Conservation (phyloP, 1,140 invertebrate species). For the Drosophila micromelanica region DNA sequence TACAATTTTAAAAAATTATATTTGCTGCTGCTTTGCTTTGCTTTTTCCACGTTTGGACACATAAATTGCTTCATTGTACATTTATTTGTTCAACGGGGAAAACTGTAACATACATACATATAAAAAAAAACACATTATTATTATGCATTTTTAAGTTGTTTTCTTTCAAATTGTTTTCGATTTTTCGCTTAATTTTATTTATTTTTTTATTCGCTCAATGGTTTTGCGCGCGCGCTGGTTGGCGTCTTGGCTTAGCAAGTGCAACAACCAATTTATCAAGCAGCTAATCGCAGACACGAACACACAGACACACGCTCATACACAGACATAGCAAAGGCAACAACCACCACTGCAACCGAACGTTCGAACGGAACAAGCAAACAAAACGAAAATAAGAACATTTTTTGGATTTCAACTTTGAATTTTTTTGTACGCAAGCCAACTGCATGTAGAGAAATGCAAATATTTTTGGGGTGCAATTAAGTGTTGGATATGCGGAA, state of each 20-base stretch:
- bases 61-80: slow-evolving; percentile 37
- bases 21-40: slow-evolving; percentile 20
- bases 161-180: slow-evolving; percentile 25
- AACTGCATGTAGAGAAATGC: slow-evolving; percentile 1
- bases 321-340: slow-evolving; percentile 64
- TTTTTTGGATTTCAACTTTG: slow-evolving; percentile 7
- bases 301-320: slow-evolving; percentile 18
- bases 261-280: slow-evolving; percentile 25
- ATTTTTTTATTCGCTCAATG: slow-evolving; percentile 11
- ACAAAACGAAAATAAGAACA: slow-evolving; percentile 15
- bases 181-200: neutral
- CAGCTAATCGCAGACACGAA: slow-evolving; percentile 20
- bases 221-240: slow-evolving; percentile 30
- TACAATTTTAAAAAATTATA: slow-evolving; percentile 10
- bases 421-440: neutral
- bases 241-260: slow-evolving; percentile 38
- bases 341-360: slow-evolving; percentile 77
- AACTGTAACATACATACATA: slow-evolving; percentile 20
- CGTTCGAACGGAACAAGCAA: slow-evolving; percentile 42
- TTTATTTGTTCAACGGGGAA: slow-evolving; percentile 18
- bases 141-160: slow-evolving; percentile 23
- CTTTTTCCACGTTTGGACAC: slow-evolving; percentile 39
- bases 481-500: neutral
- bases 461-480: neutral
- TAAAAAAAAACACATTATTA: slow-evolving; percentile 29